phyloP scores from a whole-genome alignment of 2,888 invertebrate genomes.

The Exocentrus adspersus region DNA sequence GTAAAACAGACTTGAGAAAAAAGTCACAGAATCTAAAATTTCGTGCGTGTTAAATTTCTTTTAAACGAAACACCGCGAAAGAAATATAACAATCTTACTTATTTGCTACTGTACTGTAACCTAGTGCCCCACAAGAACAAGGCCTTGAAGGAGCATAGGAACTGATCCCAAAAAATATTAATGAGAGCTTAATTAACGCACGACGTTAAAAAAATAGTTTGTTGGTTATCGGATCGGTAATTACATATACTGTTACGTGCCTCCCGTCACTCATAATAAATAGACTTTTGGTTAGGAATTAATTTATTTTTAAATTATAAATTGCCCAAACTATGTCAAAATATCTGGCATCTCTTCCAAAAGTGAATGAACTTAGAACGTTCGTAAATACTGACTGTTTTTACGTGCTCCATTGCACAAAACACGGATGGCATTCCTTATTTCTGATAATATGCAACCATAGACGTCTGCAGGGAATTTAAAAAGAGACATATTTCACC shows the following conservation, averaged over 20 bases:
- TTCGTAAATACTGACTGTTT: constrained; percentile 34
- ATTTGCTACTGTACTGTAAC: too few relatives aligned
- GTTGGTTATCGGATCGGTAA: not conserved
- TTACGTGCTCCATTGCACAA: constrained; percentile 33
- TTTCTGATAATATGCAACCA: constrained; percentile 38
- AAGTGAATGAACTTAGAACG: constrained; percentile 28
- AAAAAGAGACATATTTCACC: not conserved
- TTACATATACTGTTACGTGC: not conserved
- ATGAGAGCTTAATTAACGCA: not conserved
- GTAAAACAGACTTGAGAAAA: too few relatives aligned
- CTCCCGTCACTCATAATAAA: not conserved
- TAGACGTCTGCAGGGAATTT: not conserved
- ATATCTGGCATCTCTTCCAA: constrained; percentile 7
- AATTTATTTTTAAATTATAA: constrained; percentile 28
- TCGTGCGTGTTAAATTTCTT: too few relatives aligned
- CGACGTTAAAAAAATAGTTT: not conserved
- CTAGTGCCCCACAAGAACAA: not conserved
- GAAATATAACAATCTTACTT: too few relatives aligned
- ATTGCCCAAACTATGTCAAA: constrained; percentile 25
- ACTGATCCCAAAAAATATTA: not conserved
- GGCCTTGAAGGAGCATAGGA: not conserved
- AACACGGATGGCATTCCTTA: constrained; percentile 35
- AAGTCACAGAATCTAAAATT: too few relatives aligned
- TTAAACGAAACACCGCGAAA: too few relatives aligned
- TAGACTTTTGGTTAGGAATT: constrained; percentile 8